Conservation (phyloP, 2,888 invertebrate genomes). For the Oeneis ivallda region DNA sequence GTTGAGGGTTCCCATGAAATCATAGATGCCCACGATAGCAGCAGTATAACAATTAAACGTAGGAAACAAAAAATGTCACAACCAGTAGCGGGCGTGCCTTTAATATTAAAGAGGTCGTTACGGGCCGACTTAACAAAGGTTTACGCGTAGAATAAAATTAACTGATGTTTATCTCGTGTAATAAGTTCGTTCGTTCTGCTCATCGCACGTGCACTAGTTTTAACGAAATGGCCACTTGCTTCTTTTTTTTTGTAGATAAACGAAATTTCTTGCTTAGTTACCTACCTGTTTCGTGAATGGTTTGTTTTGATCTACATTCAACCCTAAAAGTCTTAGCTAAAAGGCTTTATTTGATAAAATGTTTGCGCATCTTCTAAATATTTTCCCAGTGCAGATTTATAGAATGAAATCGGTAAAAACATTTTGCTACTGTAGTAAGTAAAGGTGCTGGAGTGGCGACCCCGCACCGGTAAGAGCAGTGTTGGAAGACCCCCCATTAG, state of each 20-base stretch:
- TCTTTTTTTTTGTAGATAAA: conserved; percentile 27
- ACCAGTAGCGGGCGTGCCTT: conserved; percentile 77
- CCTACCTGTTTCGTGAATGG: background rate
- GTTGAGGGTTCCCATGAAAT: conserved; percentile 75
- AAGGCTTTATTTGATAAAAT: too few species aligned
- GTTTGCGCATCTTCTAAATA: too few species aligned
- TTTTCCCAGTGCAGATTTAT: too few species aligned
- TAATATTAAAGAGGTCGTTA: conserved; percentile 70
- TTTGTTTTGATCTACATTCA: background rate
- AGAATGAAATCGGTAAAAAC: too few species aligned
- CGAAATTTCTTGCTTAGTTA: conserved; percentile 14
- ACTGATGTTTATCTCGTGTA: conserved; percentile 72
- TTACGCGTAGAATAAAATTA: conserved; percentile 72
- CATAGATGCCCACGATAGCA: conserved; percentile 70
- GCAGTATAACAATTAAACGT: conserved; percentile 76
- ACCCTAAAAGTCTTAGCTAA: too few species aligned
- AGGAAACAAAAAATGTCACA: conserved; percentile 57
- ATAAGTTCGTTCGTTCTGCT: conserved; percentile 62
- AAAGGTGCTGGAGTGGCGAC: too few species aligned
- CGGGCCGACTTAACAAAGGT: conserved; percentile 54
- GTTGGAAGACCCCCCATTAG: too few species aligned
- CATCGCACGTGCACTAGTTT: conserved; percentile 74
- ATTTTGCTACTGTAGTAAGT: too few species aligned
- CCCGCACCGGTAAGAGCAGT: too few species aligned
- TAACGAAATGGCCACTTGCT: conserved; percentile 56